Evolutionary conservation across 1,140 invertebrate species (phyloP).

Genomic region (Pogonomyrmex barbatus): DNA sequence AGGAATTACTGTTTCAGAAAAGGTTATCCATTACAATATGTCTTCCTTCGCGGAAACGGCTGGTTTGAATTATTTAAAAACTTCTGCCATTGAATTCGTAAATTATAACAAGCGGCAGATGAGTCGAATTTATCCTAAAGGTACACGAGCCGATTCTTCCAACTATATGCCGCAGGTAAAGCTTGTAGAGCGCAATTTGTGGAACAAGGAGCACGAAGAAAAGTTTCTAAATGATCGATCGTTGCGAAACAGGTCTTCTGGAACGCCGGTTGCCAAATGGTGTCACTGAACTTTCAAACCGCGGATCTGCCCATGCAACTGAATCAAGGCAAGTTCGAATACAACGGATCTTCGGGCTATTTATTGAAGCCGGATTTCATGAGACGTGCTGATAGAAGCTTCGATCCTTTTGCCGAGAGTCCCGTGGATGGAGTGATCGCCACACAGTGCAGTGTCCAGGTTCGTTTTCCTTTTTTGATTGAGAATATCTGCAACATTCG

Average conservation of each 20-base stretch:
- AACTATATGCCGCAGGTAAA: conserved; percentile 99
- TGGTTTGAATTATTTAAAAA: conserved; percentile 97
- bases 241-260: conserved; percentile 91
- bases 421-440: conserved; percentile 99
- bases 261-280: conserved; percentile 98
- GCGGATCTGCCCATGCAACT: conserved; percentile 99
- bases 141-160: conserved; percentile 98
- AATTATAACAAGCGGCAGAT: conserved; percentile 99
- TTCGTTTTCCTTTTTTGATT: conserved; percentile 80
- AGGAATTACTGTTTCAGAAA: conserved; percentile 88
- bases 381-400: conserved; percentile 97
- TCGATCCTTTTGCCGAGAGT: conserved; percentile 99
- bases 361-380: conserved; percentile 99
- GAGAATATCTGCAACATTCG: neutral
- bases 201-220: conserved; percentile 2
- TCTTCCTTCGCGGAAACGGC: conserved; percentile 99
- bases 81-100: conserved; percentile 98
- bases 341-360: conserved; percentile 98
- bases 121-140: conserved; percentile 99
- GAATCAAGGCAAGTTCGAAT: conserved; percentile 99
- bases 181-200: neutral
- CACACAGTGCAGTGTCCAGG: conserved; percentile 98
- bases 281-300: conserved; percentile 99
- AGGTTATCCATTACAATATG: conserved; percentile 99
- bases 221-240: conserved; percentile 63